phyloP scores from a whole-genome alignment of 2,797 vertebrate genomes.

The Jordanella pulchra region DNA sequence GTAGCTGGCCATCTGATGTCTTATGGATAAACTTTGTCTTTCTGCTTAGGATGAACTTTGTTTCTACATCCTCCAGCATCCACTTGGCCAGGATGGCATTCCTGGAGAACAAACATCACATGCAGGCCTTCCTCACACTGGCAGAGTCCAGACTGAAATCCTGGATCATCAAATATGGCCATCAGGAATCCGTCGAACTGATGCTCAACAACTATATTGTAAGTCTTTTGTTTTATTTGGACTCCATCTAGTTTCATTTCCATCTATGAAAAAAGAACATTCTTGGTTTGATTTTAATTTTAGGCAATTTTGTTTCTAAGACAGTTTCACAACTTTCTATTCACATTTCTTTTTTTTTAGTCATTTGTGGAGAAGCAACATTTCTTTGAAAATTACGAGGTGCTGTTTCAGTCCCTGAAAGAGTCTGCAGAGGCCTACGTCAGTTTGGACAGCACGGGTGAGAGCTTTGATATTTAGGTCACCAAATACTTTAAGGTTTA shows the following conservation, averaged over 20 bases:
- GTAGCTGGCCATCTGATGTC: conserved; percentile 15
- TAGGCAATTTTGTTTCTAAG: neutral
- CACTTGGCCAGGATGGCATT: conserved; percentile 94
- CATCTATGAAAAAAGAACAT: neutral
- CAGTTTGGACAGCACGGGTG: conserved; percentile 88
- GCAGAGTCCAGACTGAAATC: conserved; percentile 94
- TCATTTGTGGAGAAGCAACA: conserved; percentile 90
- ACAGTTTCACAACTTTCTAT: neutral
- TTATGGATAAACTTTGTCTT: conserved; percentile 30
- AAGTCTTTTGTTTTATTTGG: conserved; percentile 58
- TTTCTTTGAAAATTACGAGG: conserved; percentile 93
- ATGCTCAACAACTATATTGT: conserved; percentile 90
- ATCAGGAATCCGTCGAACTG: conserved; percentile 87
- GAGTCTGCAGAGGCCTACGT: conserved; percentile 86
- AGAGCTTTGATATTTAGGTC: conserved; percentile 31
- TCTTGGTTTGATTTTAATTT: neutral
- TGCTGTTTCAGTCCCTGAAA: conserved; percentile 89
- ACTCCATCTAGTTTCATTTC: neutral
- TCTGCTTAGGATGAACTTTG: conserved; percentile 87
- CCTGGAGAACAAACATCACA: conserved; percentile 90
- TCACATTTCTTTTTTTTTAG: conserved; percentile 69
- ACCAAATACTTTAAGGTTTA: neutral
- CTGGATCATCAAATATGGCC: conserved; percentile 95
- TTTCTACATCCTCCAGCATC: conserved; percentile 87
- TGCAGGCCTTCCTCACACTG: conserved; percentile 89